phyloP scores from a whole-genome alignment of 2,113 vertebrate genomes.

The Bos taurus region DNA sequence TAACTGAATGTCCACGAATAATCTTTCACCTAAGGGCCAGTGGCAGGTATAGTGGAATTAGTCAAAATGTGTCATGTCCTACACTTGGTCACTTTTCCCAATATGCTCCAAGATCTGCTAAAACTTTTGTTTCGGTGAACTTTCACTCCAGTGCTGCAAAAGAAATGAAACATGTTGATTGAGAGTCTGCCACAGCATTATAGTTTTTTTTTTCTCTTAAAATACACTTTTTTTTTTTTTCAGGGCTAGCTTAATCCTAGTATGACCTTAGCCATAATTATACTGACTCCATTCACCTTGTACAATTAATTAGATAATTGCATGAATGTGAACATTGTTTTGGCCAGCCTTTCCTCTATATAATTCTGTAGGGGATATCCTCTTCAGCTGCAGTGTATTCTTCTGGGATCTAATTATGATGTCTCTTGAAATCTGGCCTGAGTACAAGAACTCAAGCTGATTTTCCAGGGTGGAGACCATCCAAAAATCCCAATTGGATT shows the following conservation, averaged over 20 bases:
- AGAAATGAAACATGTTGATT: slow-evolving; percentile 30
- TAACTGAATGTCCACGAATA: neutral
- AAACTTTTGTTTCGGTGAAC: slow-evolving; percentile 44
- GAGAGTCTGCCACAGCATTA: neutral
- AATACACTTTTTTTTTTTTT: neutral
- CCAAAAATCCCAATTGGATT: slow-evolving; percentile 29
- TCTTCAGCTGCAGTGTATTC: slow-evolving; percentile 42
- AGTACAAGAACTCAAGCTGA: slow-evolving; percentile 55
- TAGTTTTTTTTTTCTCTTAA: neutral
- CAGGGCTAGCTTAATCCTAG: neutral
- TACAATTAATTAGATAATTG: slow-evolving; percentile 51
- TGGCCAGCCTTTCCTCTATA: slow-evolving; percentile 35
- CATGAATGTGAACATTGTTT: slow-evolving; percentile 14
- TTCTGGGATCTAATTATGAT: slow-evolving; percentile 66
- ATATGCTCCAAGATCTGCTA: neutral
- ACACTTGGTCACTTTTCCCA: neutral
- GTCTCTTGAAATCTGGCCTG: slow-evolving; percentile 55
- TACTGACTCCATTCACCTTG: slow-evolving; percentile 38
- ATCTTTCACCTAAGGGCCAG: neutral
- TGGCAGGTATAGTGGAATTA: neutral
- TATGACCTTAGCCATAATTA: slow-evolving; percentile 48
- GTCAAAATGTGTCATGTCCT: neutral
- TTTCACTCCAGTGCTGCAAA: slow-evolving; percentile 8
- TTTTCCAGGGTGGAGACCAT: slow-evolving; percentile 51
- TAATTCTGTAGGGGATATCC: slow-evolving; percentile 45